These are phyloP conservation scores for Athene cunicularia DNA, from an alignment of 2,113 vertebrate genomes.

Conservation along the genomic window DNA sequence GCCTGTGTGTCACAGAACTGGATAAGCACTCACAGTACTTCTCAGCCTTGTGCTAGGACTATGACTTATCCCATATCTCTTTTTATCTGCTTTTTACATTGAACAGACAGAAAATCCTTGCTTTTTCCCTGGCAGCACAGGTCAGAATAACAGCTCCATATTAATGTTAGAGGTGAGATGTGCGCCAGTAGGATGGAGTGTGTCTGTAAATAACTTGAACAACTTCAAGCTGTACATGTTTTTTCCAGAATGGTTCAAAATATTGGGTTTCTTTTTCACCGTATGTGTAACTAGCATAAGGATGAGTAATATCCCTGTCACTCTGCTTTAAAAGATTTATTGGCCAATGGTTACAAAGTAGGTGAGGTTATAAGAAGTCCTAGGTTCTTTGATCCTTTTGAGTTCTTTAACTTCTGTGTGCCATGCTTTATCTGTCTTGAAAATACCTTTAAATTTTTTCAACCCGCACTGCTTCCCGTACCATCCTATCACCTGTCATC, in stretches of 20 bases:
- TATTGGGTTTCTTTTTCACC: background rate
- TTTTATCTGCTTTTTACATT: background rate
- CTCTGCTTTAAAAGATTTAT: background rate
- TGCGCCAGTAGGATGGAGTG: background rate
- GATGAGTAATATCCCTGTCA: background rate
- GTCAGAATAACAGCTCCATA: background rate
- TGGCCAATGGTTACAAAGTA: background rate
- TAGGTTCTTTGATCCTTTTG: background rate
- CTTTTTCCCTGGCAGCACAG: background rate
- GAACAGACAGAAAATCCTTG: background rate
- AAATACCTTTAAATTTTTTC: background rate
- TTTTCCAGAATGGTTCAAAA: background rate
- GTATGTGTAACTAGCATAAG: background rate
- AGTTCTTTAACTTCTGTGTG: background rate
- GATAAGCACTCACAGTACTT: background rate
- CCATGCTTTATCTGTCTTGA: background rate
- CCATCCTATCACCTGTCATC: background rate
- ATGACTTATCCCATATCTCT: background rate
- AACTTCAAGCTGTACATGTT: background rate
- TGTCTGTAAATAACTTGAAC: background rate
- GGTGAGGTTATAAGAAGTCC: background rate
- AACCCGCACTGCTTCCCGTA: background rate
- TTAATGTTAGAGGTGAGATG: background rate
- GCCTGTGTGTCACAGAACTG: background rate
- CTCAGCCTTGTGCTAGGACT: background rate